phyloP scores from a whole-genome alignment of 2,113 vertebrate species.

The Microcebus griseorufus region DNA sequence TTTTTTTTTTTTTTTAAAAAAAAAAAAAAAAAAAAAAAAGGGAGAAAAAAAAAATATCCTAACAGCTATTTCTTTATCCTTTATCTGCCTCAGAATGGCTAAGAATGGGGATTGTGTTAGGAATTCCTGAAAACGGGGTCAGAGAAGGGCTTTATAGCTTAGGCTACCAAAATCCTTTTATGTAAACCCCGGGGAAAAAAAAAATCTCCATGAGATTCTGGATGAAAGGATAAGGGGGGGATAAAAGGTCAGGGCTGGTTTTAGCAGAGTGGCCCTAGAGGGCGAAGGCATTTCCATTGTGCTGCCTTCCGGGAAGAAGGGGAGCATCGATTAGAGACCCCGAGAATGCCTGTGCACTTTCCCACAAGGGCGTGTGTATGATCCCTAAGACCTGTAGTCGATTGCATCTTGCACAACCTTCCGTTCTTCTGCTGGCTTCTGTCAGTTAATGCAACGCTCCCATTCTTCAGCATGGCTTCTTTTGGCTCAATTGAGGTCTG shows the following conservation, averaged over 20 bases:
- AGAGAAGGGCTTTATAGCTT: not conserved
- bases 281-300: not conserved
- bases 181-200: not conserved
- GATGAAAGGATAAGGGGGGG: not conserved
- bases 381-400: not conserved
- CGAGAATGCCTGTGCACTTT: not conserved
- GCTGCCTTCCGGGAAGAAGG: not conserved
- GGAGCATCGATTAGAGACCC: not conserved
- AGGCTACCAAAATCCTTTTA: conserved; percentile 28
- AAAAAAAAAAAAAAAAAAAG: too few species aligned
- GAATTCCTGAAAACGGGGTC: conserved; percentile 14
- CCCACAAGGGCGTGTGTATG: not conserved
- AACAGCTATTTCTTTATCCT: not conserved
- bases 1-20: not conserved
- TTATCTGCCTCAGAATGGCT: not conserved
- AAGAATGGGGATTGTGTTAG: conserved; percentile 10
- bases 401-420: not conserved
- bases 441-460: not conserved
- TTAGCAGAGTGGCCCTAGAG: not conserved
- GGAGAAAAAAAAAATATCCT: not conserved
- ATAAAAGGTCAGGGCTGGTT: not conserved
- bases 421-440: not conserved
- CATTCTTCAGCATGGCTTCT: not conserved
- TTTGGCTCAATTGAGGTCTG: not conserved
- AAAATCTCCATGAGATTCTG: not conserved